These are phyloP conservation scores for Oxytorus armatus DNA, from an alignment of 2,888 invertebrate species.

Conservation along the genomic window DNA sequence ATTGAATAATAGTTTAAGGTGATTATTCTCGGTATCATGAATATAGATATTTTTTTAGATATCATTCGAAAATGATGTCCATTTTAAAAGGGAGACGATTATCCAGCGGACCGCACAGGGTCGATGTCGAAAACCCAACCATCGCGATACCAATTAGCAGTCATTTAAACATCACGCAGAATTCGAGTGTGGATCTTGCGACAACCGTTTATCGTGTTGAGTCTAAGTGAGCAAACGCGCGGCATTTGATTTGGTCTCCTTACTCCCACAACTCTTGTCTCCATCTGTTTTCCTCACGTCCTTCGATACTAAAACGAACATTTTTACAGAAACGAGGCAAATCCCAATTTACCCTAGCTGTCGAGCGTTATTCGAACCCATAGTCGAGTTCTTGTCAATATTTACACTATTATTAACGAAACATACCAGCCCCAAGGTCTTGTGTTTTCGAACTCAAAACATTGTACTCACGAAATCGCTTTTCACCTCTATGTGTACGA, in stretches of 20 bases:
- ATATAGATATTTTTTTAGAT: neutral
- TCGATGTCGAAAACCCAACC: slow-evolving; percentile 36
- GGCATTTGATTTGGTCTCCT: slow-evolving; percentile 38
- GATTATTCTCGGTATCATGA: too few relatives aligned
- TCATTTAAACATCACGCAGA: slow-evolving; percentile 44
- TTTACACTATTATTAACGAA: slow-evolving; percentile 38
- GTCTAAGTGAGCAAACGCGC: slow-evolving; percentile 48
- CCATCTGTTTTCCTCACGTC: slow-evolving; percentile 33
- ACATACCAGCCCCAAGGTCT: slow-evolving; percentile 43
- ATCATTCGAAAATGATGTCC: neutral
- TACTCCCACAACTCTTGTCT: slow-evolving; percentile 25
- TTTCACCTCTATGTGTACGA: neutral
- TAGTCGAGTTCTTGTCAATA: slow-evolving; percentile 15
- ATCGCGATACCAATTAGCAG: slow-evolving; percentile 43
- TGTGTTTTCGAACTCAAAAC: slow-evolving; percentile 5
- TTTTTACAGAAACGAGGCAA: slow-evolving; percentile 38
- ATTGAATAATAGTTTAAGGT: neutral
- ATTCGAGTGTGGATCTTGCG: slow-evolving; percentile 38
- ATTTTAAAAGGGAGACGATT: neutral
- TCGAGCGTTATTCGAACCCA: slow-evolving; percentile 29
- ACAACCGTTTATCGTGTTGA: slow-evolving; percentile 46
- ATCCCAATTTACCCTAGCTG: slow-evolving; percentile 39
- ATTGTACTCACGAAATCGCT: slow-evolving; percentile 20
- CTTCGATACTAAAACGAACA: slow-evolving; percentile 31
- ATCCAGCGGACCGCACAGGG: neutral